A percentile compares a stretch with the other conserved stretches of the same genome.
phyloP scores from a whole-genome alignment of 2,888 invertebrate species.

The Bombylius major region DNA sequence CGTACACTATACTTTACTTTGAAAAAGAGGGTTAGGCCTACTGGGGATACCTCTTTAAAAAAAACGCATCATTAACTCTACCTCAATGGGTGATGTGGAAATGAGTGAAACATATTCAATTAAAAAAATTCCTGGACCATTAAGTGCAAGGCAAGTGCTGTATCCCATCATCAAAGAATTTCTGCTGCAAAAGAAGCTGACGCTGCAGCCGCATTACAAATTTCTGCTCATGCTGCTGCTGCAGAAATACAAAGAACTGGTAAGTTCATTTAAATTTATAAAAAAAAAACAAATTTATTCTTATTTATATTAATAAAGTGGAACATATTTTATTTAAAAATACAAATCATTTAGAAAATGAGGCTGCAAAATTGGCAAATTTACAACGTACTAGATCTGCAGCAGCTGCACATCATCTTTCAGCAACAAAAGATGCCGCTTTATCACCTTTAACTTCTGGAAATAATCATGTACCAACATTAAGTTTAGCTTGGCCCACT shows the following conservation, averaged over 20 bases:
- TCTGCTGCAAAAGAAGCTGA: slow-evolving; percentile 60
- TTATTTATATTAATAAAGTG: background rate
- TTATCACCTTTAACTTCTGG: slow-evolving; percentile 33
- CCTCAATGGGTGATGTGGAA: no score
- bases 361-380: slow-evolving; percentile 47
- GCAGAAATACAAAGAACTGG: slow-evolving; percentile 55
- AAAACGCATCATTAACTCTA: no score
- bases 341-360: slow-evolving; percentile 35
- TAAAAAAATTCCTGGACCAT: no score
- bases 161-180: slow-evolving; percentile 56
- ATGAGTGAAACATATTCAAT: no score
- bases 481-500: slow-evolving; percentile 10
- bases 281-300: no score
- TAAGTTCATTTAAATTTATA: slow-evolving; percentile 17
- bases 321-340: background rate
- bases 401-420: slow-evolving; percentile 45
- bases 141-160: no score
- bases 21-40: no score
- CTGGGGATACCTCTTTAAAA: no score
- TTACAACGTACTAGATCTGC: slow-evolving; percentile 45
- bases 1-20: no score
- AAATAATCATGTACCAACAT: slow-evolving; percentile 28
- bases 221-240: slow-evolving; percentile 55
- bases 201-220: slow-evolving; percentile 57
- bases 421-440: slow-evolving; percentile 47